Conservation (phyloP, 2,797 vertebrate species). For the Toxotes lorentzi region DNA sequence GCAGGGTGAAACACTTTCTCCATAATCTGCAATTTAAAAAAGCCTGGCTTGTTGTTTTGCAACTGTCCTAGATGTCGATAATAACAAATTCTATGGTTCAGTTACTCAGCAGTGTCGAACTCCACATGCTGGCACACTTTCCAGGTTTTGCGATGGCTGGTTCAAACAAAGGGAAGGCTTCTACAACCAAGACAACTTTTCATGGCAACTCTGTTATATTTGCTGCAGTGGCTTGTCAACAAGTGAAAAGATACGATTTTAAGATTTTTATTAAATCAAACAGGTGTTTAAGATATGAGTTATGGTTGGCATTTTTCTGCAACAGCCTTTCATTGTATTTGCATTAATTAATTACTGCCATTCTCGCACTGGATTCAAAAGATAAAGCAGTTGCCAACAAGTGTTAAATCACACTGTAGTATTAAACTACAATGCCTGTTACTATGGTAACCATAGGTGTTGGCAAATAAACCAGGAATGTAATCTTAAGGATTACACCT, state of each 20-base stretch:
- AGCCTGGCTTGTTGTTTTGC: neutral
- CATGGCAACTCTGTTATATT: neutral
- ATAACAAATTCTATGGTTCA: conserved; percentile 7
- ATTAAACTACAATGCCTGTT: neutral
- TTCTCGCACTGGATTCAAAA: neutral
- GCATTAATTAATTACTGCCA: neutral
- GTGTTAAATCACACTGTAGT: neutral
- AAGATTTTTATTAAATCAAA: neutral
- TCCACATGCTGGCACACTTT: neutral
- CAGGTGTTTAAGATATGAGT: no score
- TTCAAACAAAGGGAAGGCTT: neutral
- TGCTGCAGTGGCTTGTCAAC: neutral
- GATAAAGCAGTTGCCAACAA: neutral
- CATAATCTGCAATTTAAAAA: conserved; percentile 11
- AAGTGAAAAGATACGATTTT: no score
- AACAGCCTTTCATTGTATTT: neutral
- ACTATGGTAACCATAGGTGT: neutral
- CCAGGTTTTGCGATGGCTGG: neutral
- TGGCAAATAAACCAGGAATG: neutral
- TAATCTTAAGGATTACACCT: neutral
- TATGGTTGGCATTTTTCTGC: no score
- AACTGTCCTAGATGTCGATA: neutral
- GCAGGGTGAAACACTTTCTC: no score
- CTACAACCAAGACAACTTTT: neutral
- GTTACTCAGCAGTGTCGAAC: neutral